phyloP scores from a whole-genome alignment of 2,797 vertebrate species.

The Hippopotamyrus pictus region DNA sequence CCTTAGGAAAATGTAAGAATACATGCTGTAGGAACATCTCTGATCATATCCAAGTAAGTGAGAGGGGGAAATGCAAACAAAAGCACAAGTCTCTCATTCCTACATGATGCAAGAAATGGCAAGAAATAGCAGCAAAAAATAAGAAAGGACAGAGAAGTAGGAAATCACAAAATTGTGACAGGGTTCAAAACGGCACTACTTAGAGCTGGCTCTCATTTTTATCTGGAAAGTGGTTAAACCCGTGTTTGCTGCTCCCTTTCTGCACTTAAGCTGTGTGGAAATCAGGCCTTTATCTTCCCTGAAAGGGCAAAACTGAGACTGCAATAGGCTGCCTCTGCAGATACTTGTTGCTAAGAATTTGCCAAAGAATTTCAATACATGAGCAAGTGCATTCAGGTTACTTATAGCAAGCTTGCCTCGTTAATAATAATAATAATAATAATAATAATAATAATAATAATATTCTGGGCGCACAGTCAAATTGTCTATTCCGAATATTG shows the following conservation, averaged over 20 bases:
- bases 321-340: neutral
- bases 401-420: neutral
- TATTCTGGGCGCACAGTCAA: neutral
- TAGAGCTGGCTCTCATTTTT: neutral
- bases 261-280: neutral
- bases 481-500: neutral
- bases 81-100: neutral
- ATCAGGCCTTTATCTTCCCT: neutral
- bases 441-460: neutral
- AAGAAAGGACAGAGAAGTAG: neutral
- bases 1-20: neutral
- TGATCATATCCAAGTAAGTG: neutral
- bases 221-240: neutral
- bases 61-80: neutral
- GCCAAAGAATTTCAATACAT: neutral
- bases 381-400: neutral
- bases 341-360: neutral
- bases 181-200: neutral
- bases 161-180: neutral
- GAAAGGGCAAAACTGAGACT: neutral
- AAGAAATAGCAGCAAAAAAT: neutral
- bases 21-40: neutral
- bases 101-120: slow-evolving; percentile 14
- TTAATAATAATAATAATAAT: neutral
- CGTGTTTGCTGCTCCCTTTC: neutral